Conservation (phyloP, 2,113 vertebrate genomes). For the Clupea harengus region DNA sequence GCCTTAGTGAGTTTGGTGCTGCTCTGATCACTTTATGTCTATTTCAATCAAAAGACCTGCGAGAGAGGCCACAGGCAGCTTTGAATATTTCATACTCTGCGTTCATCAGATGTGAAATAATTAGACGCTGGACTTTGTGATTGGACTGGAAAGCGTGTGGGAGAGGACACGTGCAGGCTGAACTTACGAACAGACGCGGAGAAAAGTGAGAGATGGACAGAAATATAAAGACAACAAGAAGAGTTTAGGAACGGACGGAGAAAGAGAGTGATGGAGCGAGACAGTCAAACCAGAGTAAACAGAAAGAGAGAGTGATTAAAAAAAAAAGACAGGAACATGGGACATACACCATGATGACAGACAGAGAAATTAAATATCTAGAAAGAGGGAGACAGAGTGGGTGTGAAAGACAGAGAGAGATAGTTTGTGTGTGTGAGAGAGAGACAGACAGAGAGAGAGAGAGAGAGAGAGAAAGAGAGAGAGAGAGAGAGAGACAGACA, state of each 20-base stretch:
- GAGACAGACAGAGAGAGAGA: background rate
- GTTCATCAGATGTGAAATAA: conserved; percentile 27
- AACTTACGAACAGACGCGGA: background rate
- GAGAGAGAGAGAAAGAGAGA: background rate
- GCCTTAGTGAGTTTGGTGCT: background rate
- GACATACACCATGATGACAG: background rate
- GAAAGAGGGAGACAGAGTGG: background rate
- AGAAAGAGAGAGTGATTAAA: background rate
- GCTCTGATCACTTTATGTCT: conserved; percentile 1
- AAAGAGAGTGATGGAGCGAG: background rate
- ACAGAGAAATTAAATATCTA: background rate
- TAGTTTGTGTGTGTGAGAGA: background rate
- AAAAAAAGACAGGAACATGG: background rate
- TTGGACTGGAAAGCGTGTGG: conserved; percentile 3
- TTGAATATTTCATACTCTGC: conserved; percentile 29
- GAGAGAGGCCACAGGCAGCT: conserved; percentile 8
- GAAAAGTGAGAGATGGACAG: background rate
- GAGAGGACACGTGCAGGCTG: background rate
- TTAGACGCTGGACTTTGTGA: conserved; percentile 25
- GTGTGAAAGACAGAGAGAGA: background rate
- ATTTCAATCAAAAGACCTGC: conserved; percentile 17
- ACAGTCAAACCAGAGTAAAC: background rate
- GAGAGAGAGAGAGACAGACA: background rate
- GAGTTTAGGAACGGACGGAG: background rate
- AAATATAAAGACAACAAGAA: background rate